These are phyloP conservation scores for Hofmannophila pseudospretella DNA, from an alignment of 2,888 invertebrate genomes.

Conservation along the genomic window DNA sequence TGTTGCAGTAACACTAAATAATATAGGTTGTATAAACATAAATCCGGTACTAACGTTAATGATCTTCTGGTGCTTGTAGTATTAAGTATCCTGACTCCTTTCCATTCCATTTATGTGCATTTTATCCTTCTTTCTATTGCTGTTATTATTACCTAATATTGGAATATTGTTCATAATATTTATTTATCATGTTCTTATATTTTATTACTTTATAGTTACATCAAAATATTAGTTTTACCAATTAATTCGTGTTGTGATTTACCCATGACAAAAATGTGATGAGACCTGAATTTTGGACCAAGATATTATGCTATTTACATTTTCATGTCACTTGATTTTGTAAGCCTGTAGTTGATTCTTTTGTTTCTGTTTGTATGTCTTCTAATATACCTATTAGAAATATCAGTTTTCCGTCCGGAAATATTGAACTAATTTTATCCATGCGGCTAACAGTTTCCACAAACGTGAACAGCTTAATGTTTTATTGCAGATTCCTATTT, in stretches of 20 bases:
- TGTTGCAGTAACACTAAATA: constrained; percentile 5
- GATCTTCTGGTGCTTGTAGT: constrained; percentile 73
- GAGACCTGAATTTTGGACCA: constrained; percentile 58
- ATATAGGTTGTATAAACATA: constrained; percentile 23
- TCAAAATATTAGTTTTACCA: constrained; percentile 10
- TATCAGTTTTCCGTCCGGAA: constrained; percentile 44
- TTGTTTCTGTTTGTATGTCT: constrained; percentile 11
- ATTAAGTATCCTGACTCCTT: constrained; percentile 54
- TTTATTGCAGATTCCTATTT: constrained; percentile 76
- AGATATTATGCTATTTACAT: constrained; percentile 20
- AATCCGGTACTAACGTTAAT: constrained; percentile 43
- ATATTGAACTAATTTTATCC: constrained; percentile 18
- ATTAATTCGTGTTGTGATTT: constrained; percentile 35
- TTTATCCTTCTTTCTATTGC: constrained; percentile 25
- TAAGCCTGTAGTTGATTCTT: constrained; percentile 6
- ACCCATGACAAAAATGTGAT: constrained; percentile 45
- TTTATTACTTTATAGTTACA: constrained; percentile 7
- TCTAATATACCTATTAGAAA: constrained; percentile 2
- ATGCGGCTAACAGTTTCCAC: constrained; percentile 5
- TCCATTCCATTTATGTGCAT: constrained; percentile 65
- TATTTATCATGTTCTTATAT: constrained; percentile 5
- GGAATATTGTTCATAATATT: constrained; percentile 1
- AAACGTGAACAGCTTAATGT: constrained; percentile 21
- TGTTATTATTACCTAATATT: background rate
- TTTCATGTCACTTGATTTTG: constrained; percentile 6